Base-by-base conservation (phyloP, 2,888 invertebrate genomes). In the Lathronympha strigana region DNA sequence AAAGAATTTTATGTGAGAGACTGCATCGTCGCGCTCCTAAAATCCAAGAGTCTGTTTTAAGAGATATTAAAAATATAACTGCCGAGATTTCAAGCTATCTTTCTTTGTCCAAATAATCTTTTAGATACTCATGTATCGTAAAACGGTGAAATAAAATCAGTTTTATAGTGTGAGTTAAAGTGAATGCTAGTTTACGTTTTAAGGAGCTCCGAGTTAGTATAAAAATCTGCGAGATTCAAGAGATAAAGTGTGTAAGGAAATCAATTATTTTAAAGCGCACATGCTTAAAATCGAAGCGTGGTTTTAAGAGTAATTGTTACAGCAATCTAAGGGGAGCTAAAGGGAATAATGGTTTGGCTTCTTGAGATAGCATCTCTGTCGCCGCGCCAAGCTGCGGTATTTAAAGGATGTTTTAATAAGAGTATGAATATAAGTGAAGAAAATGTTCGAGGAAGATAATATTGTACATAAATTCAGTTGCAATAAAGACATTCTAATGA, bases 321-420 rank as follows among this genome's bases (percentile, higher is more conserved):
- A 71, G 72, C 71, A 71, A 73, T 72, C 73, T 69, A 72, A 72
- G 73, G 69, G 73, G 75, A 72, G 73, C 73, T 74, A 73, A 67
- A 76, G 74, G 79, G 76, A 84, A 82, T 84, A 85, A 83, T 83
- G 82, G 80, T 74, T 77, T 72, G 73, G 76, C 79, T 80, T 75
- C 76, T 79, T 76, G 66, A 61, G 84, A 86, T 85, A 84, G 79
- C 77, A 86, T 83, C 82, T 68, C 72, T 73, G 76, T 81, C 76
- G 72, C 74, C 70, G 76, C 71, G 74, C 71, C 61, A 43, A 49
- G 55, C 31, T 21, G 43, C 15, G 49, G 66, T 15, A 38, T 63
- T 61, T 64, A 69, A 53, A 64, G 67, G 63, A 63, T 66, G 67
- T 62, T 69, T 28, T 61, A 58, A n/a, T 66, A 66, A 38, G 47